Evolutionary conservation across 1,140 invertebrate species (phyloP).

Genomic region (Pygmarrhopalites habei): DNA sequence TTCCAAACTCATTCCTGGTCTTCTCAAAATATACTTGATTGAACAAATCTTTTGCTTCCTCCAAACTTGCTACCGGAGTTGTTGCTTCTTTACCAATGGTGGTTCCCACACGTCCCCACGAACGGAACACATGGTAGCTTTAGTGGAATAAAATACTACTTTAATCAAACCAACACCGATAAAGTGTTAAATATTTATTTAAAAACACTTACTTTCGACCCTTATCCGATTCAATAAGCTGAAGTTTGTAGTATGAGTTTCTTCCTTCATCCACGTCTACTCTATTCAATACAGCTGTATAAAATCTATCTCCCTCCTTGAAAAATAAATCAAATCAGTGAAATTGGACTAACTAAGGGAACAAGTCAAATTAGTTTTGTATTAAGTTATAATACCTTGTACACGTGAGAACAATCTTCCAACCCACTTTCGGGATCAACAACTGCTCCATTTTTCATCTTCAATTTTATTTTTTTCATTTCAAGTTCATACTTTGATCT

Average conservation of each 20-base stretch:
- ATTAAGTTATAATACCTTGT: neutral
- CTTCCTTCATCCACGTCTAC: constrained; percentile 78
- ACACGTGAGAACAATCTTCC: constrained; percentile 62
- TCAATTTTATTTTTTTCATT: constrained; percentile 56
- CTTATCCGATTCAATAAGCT: constrained; percentile 72
- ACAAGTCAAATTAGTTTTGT: neutral
- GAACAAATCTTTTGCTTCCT: constrained; percentile 62
- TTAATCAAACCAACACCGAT: constrained; percentile 10
- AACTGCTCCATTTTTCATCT: constrained; percentile 76
- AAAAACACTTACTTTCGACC: constrained; percentile 49
- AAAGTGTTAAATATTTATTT: no score
- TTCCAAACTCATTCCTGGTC: constrained; percentile 71
- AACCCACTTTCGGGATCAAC: constrained; percentile 83
- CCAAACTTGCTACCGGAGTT: constrained; percentile 51
- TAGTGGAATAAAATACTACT: no score
- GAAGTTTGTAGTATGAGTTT: constrained; percentile 94
- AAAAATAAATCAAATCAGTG: neutral
- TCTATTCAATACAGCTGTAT: constrained; percentile 67
- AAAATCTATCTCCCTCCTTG: constrained; percentile 48
- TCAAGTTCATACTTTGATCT: constrained; percentile 24
- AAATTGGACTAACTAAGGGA: no score
- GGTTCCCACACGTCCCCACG: constrained; percentile 93
- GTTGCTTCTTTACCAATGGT: constrained; percentile 75
- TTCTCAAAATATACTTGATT: constrained; percentile 68
- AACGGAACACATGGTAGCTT: constrained; percentile 25